phyloP scores from a whole-genome alignment of 2,797 vertebrate species.

The Odontamblyopus rebecca region DNA sequence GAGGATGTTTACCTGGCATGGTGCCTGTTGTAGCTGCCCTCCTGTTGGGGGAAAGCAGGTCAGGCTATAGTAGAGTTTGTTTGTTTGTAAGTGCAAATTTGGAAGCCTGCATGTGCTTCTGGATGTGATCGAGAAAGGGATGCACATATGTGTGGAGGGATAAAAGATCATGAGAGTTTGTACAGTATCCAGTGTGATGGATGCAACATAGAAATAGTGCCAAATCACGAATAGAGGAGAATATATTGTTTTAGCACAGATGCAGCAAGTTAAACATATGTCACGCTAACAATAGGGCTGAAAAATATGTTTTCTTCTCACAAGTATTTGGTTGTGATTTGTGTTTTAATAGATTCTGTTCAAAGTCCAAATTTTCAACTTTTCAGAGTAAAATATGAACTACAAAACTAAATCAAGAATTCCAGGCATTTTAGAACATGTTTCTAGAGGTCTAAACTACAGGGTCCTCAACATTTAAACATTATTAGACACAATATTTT shows the following conservation, averaged over 20 bases:
- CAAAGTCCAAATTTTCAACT: no score
- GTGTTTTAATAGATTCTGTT: no score
- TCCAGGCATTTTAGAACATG: no score
- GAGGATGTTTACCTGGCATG: slow-evolving; percentile 81
- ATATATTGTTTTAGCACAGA: background rate
- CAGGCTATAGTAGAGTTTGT: slow-evolving; percentile 61
- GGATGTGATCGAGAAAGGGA: slow-evolving; percentile 7
- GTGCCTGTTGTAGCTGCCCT: slow-evolving; percentile 77
- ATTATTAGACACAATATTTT: no score
- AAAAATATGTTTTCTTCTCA: no score
- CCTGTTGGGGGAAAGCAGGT: slow-evolving; percentile 73
- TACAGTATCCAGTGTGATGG: slow-evolving; percentile 22
- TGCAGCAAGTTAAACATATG: no score
- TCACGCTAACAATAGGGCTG: no score
- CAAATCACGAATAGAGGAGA: background rate
- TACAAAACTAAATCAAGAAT: no score
- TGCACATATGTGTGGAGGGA: slow-evolving; percentile 8
- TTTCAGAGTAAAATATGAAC: no score
- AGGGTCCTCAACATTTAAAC: no score
- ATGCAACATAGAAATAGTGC: background rate
- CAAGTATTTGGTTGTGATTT: no score
- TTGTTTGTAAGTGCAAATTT: slow-evolving; percentile 41
- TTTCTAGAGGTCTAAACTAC: no score
- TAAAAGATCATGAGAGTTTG: slow-evolving; percentile 48
- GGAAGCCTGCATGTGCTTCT: slow-evolving; percentile 24